These are phyloP conservation scores for Pterocles gutturalis DNA, from an alignment of 2,113 vertebrate species.

Conservation along the genomic window DNA sequence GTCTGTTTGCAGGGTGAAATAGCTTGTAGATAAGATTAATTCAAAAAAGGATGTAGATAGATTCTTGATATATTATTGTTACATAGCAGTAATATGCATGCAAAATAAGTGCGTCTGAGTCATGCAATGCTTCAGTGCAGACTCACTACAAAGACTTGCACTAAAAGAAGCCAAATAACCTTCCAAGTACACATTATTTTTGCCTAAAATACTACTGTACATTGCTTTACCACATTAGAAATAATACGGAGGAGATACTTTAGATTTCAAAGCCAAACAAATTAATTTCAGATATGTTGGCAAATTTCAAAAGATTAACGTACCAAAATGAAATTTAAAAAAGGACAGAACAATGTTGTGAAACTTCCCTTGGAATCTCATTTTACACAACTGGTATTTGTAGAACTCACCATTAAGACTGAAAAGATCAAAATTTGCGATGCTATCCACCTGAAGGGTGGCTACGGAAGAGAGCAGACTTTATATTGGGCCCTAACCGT, in stretches of 20 bases:
- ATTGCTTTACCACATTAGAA: neutral
- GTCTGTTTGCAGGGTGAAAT: neutral
- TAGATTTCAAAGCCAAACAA: neutral
- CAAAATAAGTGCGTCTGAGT: neutral
- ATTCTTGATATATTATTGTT: neutral
- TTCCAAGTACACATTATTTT: neutral
- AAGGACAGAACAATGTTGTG: neutral
- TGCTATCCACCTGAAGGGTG: neutral
- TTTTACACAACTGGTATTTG: neutral
- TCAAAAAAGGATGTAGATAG: neutral
- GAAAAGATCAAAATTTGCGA: neutral
- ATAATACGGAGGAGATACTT: neutral
- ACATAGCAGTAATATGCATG: neutral
- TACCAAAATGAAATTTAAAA: neutral
- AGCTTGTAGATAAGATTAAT: neutral
- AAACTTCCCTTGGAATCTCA: neutral
- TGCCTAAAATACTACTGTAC: neutral
- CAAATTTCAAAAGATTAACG: neutral
- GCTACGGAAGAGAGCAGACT: neutral
- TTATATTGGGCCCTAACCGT: neutral
- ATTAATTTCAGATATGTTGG: neutral
- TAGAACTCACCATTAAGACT: neutral
- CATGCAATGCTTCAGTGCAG: neutral
- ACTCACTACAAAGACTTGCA: neutral
- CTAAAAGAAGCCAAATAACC: neutral